Base-by-base conservation (phyloP, 2,797 vertebrate species). In the Ambastaia sidthimunki region DNA sequence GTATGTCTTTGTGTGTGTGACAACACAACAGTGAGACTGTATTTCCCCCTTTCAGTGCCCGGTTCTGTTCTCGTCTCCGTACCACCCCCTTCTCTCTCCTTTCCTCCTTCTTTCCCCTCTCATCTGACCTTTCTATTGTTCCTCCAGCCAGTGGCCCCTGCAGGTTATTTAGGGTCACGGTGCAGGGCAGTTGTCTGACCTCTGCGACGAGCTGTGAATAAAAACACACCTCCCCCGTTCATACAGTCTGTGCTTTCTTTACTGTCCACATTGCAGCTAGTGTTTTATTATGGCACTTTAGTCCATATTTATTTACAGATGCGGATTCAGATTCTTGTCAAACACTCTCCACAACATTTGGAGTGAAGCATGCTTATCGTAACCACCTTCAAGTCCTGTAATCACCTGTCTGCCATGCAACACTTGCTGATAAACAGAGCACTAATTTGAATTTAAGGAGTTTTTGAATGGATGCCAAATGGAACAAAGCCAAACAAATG, bases 61-160 rank as follows among this genome's bases (percentile, higher is more conserved):
- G 34, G 48, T 48, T 63, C 18, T 48, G 63, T 59, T 47, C 67
- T 62, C 21, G 65, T 18, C 23, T 15, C 52, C 57, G 48, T 60
- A 55, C 74, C 15, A 52, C 52, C 44, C 50, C 41, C 31, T 28
- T 28, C 28, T 28, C 4, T 28, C 28, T 28, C 28, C 28, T 28
- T 81, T 81, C 68, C 72, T 71, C 63, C 23, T 70, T 50, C 60
- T 76, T 78, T 31, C 34, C 69, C 44, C 82, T 69, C 84, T 72
- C 60, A 77, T 16, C n/a, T 82, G 84, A 83, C 86, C 81, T 89
- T 84, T 86, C 86, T 76, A 76, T 74, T 82, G 81, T 84, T 82
- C 79, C 79, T 54, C 65, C 74, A 79, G 70, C 47, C 60, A 69
- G 48, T 25, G 66, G 83, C 78, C 82, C 70, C 74, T 23, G 76